Evolutionary conservation across 1,140 invertebrate species (phyloP), one percentile per base, ranked within the genome.

Genomic region (Heliothis virescens): DNA sequence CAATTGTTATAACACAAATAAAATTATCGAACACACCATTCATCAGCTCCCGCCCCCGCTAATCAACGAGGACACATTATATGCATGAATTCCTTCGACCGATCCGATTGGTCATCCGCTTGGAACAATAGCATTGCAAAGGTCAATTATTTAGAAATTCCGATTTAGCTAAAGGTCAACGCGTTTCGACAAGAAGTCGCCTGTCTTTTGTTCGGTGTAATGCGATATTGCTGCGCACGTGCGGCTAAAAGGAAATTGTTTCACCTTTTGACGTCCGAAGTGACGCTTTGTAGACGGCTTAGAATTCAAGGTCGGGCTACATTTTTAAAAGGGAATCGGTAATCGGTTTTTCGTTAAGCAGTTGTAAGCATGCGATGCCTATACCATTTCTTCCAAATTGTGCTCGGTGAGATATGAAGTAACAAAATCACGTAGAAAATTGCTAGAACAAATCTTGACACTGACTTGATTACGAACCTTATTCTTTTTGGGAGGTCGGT

Each of bases 201-300:
- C 10, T 48, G 11, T 55, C 18, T 21, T 29, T 71, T 21, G 47
- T 50, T 72, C 26, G 34, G 9, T 57, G 69, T 72, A 57, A 72
- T 72, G 15, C 55, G 34, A 72, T 57, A 72, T 57, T 18, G 26
- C 29, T 12, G 15, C 13, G 15, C 26, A 72, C 69, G 69, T 57
- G 52, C 52, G 69, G 26, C 48, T 26, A 29, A 57, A 29, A 41
- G 69, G 52, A 72, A 72, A 72, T 57, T 72, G 69, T 72, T 72
- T 72, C 29, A 72, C 69, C 69, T 72, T 72, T 72, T 53, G 62
- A 72, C 29, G 52, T 41, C 52, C 48, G 11, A n/a, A 72, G 26
- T 72, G 21, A 50, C 34, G 9, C 13, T 18, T 65, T 65, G 18
- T 16, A 48, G 47, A 72, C 1, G 48, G 13, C 12, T 47, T 50